A percentile compares a stretch with the other conserved stretches of the same genome.
These are phyloP conservation scores for Cataglyphis rosenhaueri DNA, from an alignment of 2,888 invertebrate species.

Conservation along the genomic window DNA sequence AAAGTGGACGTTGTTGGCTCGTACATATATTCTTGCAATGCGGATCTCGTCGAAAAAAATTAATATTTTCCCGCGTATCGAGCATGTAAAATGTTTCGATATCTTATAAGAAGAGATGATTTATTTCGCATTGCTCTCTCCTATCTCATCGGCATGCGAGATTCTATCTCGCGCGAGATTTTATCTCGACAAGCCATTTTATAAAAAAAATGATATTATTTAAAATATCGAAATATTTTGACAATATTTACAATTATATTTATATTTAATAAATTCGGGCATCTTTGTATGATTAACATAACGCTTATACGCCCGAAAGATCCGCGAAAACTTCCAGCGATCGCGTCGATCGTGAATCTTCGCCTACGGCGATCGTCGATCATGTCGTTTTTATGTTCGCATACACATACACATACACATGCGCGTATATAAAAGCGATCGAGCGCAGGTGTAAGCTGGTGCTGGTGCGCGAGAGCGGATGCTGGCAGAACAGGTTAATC, in stretches of 20 bases:
- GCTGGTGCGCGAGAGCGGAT: slow-evolving; percentile 52
- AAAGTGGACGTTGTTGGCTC: background rate
- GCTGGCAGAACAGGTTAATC: slow-evolving; percentile 80
- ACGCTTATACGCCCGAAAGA: slow-evolving; percentile 8
- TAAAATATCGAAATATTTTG: background rate
- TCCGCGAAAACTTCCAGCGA: slow-evolving; percentile 29
- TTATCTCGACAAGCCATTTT: slow-evolving; percentile 25
- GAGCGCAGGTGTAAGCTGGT: slow-evolving; percentile 58
- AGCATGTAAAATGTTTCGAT: background rate
- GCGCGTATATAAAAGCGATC: background rate
- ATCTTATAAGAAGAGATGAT: slow-evolving; percentile 2
- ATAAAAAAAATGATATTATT: background rate
- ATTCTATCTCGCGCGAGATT: slow-evolving; percentile 32
- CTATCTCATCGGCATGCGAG: background rate
- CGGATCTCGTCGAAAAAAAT: slow-evolving; percentile 4
- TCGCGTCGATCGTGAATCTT: slow-evolving; percentile 51
- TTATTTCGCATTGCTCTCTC: background rate
- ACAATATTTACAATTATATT: background rate
- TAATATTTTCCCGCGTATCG: background rate
- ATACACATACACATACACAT: background rate
- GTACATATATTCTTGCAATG: background rate
- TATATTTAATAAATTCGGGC: background rate
- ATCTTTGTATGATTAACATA: background rate
- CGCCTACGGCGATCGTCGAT: slow-evolving; percentile 44
- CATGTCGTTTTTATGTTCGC: slow-evolving; percentile 43